A percentile compares a stretch with the other conserved stretches of the same genome.
Conservation (phyloP, 2,113 vertebrate species). For the Ancistrus triradiatus region DNA sequence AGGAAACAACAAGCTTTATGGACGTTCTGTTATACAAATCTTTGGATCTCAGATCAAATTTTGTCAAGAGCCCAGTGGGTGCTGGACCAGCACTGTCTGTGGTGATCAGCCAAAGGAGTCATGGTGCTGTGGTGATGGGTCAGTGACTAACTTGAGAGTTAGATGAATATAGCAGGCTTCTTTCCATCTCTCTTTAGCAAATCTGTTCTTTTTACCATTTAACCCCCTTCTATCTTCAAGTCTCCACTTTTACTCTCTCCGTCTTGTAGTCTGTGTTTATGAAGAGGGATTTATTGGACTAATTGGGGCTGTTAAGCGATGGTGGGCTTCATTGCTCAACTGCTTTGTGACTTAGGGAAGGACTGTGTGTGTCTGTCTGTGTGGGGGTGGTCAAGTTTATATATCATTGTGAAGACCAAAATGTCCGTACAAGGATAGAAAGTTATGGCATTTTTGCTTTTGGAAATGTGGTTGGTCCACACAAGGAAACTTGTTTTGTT, state of each 20-base stretch:
- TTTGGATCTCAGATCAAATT: too few relatives aligned
- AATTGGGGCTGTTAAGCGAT: conserved; percentile 65
- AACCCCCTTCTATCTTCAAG: neutral
- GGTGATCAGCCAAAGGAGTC: too few relatives aligned
- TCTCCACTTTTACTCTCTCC: conserved; percentile 10
- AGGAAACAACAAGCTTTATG: too few relatives aligned
- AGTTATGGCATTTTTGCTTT: too few relatives aligned
- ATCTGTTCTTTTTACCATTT: neutral
- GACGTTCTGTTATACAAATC: too few relatives aligned
- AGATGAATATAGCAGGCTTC: too few relatives aligned
- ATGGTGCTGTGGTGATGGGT: conserved; percentile 81
- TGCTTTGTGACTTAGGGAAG: conserved; percentile 10
- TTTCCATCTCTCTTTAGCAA: conserved; percentile 7
- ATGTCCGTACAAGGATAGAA: too few relatives aligned
- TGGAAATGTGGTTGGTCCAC: too few relatives aligned
- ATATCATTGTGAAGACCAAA: too few relatives aligned
- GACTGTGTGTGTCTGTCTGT: conserved; percentile 10
- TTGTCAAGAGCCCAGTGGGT: too few relatives aligned
- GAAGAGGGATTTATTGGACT: conserved; percentile 73
- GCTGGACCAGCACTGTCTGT: too few relatives aligned
- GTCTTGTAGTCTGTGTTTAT: conserved; percentile 60
- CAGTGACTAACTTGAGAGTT: conserved; percentile 69
- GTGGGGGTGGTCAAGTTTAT: conserved; percentile 4
- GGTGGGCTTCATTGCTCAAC: conserved; percentile 62
- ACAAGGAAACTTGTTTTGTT: too few relatives aligned